Evolutionary conservation across 2,797 vertebrate species (phyloP).

Genomic region (Gymnodraco acuticeps): DNA sequence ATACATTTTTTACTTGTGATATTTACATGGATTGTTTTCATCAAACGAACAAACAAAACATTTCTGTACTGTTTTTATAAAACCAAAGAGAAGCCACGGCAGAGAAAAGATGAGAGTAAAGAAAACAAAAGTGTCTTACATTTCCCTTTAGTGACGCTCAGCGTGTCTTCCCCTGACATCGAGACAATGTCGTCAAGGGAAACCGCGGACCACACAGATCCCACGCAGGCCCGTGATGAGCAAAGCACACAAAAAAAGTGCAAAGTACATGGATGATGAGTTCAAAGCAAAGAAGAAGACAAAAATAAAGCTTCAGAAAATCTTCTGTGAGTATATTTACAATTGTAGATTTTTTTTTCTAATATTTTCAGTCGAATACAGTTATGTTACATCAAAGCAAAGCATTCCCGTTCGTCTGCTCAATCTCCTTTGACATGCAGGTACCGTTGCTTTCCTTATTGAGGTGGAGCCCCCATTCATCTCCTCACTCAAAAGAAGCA

Average conservation of each 20-base stretch:
- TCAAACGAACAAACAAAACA: conserved; percentile 70
- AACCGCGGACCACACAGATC: conserved; percentile 69
- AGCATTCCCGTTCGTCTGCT: conserved; percentile 84
- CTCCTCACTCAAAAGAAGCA: conserved; percentile 45
- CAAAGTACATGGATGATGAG: conserved; percentile 78
- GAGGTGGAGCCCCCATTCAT: conserved; percentile 57
- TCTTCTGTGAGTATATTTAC: conserved; percentile 83
- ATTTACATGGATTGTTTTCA: conserved; percentile 88
- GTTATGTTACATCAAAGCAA: conserved; percentile 87
- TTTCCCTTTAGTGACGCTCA: conserved; percentile 73
- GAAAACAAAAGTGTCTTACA: conserved; percentile 70
- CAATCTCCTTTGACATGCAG: conserved; percentile 83
- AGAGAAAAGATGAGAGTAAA: conserved; percentile 74
- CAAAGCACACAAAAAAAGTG: conserved; percentile 79
- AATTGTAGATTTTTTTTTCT: conserved; percentile 68
- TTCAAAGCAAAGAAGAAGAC: conserved; percentile 39
- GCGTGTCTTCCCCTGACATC: conserved; percentile 62
- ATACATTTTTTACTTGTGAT: conserved; percentile 89
- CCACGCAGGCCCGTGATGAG: conserved; percentile 69
- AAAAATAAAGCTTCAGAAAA: conserved; percentile 79
- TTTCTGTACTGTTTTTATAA: conserved; percentile 71
- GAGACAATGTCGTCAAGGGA: conserved; percentile 66
- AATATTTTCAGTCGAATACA: conserved; percentile 75
- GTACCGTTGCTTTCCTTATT: conserved; percentile 71
- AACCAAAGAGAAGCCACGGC: conserved; percentile 78